phyloP scores from a whole-genome alignment of 2,113 vertebrate genomes.

The Sinocyclocheilus rhinocerous region DNA sequence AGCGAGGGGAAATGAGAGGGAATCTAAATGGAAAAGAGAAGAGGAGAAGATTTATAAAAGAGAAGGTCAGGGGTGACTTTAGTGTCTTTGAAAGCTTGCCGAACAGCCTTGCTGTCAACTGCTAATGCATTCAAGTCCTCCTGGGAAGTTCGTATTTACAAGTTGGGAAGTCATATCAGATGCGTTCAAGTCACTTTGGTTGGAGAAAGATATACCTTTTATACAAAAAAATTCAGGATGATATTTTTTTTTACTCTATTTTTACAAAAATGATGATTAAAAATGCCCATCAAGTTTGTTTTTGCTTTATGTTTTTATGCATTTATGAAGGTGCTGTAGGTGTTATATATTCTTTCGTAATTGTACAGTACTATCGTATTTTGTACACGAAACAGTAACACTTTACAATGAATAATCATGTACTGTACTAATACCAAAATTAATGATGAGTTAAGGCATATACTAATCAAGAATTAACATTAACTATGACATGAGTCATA shows the following conservation, averaged over 20 bases:
- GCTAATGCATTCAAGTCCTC: not conserved
- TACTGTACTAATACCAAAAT: not conserved
- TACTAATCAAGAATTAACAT: too few species aligned
- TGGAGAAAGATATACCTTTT: too few species aligned
- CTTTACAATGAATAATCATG: not conserved
- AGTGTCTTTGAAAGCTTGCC: not conserved
- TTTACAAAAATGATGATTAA: too few species aligned
- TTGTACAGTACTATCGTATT: not conserved
- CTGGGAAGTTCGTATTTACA: not conserved
- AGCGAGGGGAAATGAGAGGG: not conserved
- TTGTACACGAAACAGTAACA: too few species aligned
- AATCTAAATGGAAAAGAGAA: constrained; percentile 9
- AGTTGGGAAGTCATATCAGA: not conserved
- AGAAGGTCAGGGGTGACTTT: not conserved
- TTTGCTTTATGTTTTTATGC: not conserved
- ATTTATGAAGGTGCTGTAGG: not conserved
- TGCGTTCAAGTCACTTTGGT: too few species aligned
- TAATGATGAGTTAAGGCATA: too few species aligned
- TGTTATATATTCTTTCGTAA: not conserved
- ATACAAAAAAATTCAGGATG: too few species aligned
- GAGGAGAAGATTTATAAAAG: not conserved
- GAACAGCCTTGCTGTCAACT: not conserved
- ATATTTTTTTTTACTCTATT: too few species aligned
- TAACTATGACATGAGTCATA: too few species aligned
- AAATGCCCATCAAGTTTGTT: not conserved